phyloP scores from a whole-genome alignment of 2,113 vertebrate species.

The Catharus bicknelli region DNA sequence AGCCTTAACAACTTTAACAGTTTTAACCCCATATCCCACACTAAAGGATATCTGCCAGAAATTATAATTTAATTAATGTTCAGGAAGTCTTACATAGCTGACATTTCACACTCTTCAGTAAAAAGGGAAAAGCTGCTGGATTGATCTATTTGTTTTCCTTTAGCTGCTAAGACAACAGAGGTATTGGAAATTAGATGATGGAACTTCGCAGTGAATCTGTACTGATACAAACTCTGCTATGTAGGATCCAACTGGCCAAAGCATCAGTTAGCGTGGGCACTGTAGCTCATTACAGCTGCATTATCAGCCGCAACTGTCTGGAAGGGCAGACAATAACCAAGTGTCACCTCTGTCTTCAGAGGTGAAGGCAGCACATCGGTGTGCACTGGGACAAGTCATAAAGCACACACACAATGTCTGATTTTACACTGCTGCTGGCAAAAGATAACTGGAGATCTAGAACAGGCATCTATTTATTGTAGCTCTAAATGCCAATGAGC shows the following conservation, averaged over 20 bases:
- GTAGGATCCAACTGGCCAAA: not conserved
- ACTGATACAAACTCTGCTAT: not conserved
- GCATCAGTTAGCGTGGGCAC: not conserved
- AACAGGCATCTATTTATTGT: not conserved
- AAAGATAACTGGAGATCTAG: not conserved
- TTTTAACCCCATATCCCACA: no score
- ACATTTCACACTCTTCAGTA: not conserved
- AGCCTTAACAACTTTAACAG: no score
- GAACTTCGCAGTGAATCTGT: not conserved
- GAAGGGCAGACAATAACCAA: not conserved
- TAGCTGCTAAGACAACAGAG: not conserved
- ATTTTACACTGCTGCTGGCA: not conserved
- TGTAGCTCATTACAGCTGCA: not conserved
- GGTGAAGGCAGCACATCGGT: not conserved
- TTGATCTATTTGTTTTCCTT: not conserved
- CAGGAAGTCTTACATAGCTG: not conserved
- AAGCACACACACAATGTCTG: not conserved
- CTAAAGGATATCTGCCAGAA: no score
- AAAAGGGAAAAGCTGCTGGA: not conserved
- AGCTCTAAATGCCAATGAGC: not conserved
- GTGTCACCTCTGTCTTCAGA: not conserved
- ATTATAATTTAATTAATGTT: no score
- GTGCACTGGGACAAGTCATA: not conserved
- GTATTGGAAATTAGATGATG: not conserved
- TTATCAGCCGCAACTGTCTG: not conserved